Percentiles rank a stretch among this genome's conserved stretches.
phyloP scores from a whole-genome alignment of 1,140 invertebrate genomes.

The Elysia chlorotica region DNA sequence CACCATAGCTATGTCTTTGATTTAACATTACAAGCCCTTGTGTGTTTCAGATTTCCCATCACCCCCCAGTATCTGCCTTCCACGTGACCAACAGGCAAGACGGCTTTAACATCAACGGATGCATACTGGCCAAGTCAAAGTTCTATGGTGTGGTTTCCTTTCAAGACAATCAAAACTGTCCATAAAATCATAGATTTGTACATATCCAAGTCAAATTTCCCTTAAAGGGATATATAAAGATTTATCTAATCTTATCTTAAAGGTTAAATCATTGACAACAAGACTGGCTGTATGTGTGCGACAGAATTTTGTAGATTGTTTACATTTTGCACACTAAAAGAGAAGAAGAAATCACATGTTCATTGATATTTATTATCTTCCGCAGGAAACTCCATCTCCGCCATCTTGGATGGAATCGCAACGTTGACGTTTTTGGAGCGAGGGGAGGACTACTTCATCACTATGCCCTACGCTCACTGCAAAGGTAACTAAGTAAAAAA shows the following conservation, averaged over 20 bases:
- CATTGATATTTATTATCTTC: not conserved
- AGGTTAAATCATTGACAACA: too few relatives aligned
- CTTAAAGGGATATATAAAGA: too few relatives aligned
- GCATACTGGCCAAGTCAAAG: conserved; percentile 91
- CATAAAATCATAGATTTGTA: too few relatives aligned
- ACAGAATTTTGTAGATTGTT: not conserved
- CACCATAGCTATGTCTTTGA: too few relatives aligned
- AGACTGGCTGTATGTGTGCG: not conserved
- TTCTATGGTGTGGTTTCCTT: too few relatives aligned
- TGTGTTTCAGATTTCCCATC: conserved; percentile 79
- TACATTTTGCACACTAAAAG: not conserved
- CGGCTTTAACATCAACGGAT: conserved; percentile 88
- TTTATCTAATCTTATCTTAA: too few relatives aligned
- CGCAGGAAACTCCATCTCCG: conserved; percentile 84
- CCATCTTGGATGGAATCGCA: conserved; percentile 87
- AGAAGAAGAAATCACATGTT: not conserved
- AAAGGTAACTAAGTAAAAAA: too few relatives aligned
- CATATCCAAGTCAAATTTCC: too few relatives aligned
- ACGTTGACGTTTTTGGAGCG: conserved; percentile 82
- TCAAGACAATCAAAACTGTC: too few relatives aligned
- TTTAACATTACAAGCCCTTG: too few relatives aligned
- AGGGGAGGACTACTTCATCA: conserved; percentile 88
- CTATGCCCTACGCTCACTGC: conserved; percentile 93
- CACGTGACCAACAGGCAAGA: conserved; percentile 94
- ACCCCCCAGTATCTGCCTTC: conserved; percentile 92